Evolutionary conservation across 2,888 invertebrate genomes (phyloP), one percentile per base, ranked within the genome.

Genomic region (Hedya salicella): DNA sequence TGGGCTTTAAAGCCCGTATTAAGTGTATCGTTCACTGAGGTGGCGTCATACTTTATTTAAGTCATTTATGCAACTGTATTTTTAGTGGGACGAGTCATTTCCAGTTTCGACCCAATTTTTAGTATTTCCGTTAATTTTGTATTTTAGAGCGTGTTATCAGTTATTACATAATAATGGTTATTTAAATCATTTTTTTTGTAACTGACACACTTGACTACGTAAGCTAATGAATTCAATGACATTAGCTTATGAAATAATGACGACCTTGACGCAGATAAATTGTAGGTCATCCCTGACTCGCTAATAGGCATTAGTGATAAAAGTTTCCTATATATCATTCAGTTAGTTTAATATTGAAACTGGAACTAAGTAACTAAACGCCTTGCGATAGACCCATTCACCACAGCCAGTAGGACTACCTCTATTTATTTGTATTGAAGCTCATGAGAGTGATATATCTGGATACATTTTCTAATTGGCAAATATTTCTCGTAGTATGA

Each of bases 1-100:
- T n/a, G n/a, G n/a, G n/a, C n/a, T n/a, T n/a, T n/a, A n/a, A n/a
- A n/a, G n/a, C n/a, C n/a, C n/a, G 9, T 36, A 36, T 36, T 36
- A 25, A 6, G 6, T 36, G 6, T 36, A 36, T 36, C 11, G 36
- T 36, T 6, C 36, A 36, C n/a, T n/a, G 44, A 64, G 9, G 36
- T 70, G 64, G 64, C 67, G 64, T 68, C 67, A 70, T 39, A 11
- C 6, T 3, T n/a, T 42, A 30, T 50, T 68, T 67, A 59, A 8
- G 59, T 49, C 49, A 40, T 44, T 59, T 54, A 49, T 57, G 59
- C 52, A 63, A 63, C 40, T 49, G 32, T 50, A 39, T 62, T 57
- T 54, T 16, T 6, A 40, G 39, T 48, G 25, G 25, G 25, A 25
- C 25, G 25, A 25, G 0, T 25, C 25, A 25, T 25, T 25, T 25